Percentiles rank a stretch among this genome's conserved stretches.
phyloP scores from a whole-genome alignment of 2,113 vertebrate species.

The Anolis carolinensis region DNA sequence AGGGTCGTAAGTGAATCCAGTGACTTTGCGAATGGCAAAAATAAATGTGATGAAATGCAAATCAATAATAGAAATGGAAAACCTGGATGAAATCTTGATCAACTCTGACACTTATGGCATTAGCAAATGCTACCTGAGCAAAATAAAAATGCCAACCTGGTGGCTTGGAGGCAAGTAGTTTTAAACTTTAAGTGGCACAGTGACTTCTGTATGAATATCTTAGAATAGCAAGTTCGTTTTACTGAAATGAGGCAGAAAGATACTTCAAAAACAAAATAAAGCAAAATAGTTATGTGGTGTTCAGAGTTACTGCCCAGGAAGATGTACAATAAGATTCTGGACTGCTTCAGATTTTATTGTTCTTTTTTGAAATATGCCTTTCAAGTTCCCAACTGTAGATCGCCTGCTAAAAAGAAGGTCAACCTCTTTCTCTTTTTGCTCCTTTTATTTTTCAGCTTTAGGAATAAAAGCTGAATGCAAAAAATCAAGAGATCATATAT shows the following conservation, averaged over 20 bases:
- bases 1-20: constrained; percentile 36
- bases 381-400: constrained; percentile 3
- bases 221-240: constrained; percentile 51
- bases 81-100: constrained; percentile 54
- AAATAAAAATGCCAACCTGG: constrained; percentile 32
- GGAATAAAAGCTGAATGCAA: neutral
- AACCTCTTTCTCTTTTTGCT: neutral
- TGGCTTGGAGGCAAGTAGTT: constrained; percentile 51
- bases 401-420: constrained; percentile 10
- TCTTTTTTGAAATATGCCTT: neutral
- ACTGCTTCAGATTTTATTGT: constrained; percentile 22
- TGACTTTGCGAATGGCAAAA: constrained; percentile 46
- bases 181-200: constrained; percentile 48
- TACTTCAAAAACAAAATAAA: neutral
- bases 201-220: constrained; percentile 27
- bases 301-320: neutral
- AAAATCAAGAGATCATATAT: neutral
- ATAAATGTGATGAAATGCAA: constrained; percentile 59
- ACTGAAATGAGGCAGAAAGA: constrained; percentile 4
- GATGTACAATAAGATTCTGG: constrained; percentile 14
- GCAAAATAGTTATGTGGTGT: constrained; percentile 26
- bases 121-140: constrained; percentile 42
- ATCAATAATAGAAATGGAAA: constrained; percentile 46
- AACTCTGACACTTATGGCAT: constrained; percentile 31
- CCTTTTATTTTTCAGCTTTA: neutral